Evolutionary conservation across 2,797 vertebrate genomes (phyloP).

Genomic region (Botia kubotai): DNA sequence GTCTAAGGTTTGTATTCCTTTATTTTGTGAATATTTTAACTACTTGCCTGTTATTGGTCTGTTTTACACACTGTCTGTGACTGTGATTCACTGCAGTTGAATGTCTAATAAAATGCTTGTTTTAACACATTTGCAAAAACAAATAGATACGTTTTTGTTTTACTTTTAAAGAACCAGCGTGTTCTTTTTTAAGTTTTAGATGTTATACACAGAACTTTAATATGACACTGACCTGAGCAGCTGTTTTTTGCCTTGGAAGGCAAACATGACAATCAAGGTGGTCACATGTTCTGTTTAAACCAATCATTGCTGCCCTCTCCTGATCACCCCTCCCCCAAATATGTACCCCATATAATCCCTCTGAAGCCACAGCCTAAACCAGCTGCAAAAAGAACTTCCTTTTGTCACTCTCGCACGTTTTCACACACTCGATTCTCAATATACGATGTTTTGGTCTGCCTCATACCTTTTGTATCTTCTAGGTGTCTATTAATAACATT

Average conservation of each 20-base stretch:
- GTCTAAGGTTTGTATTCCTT: not conserved
- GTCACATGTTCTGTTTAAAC: conserved; percentile 52
- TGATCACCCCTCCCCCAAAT: conserved; percentile 55
- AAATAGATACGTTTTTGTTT: not conserved
- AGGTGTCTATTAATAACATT: not conserved
- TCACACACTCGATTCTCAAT: not conserved
- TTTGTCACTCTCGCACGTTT: not conserved
- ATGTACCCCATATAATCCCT: conserved; percentile 45
- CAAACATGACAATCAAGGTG: conserved; percentile 51
- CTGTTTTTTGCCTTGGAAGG: conserved; percentile 56
- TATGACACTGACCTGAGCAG: conserved; percentile 49
- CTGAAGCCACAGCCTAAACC: conserved; percentile 45
- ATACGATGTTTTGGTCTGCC: not conserved
- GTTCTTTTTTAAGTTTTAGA: not conserved
- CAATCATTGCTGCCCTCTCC: conserved; percentile 38
- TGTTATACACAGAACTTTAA: not conserved
- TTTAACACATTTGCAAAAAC: conserved; percentile 1
- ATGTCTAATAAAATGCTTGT: conserved; percentile 18
- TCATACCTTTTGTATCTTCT: not conserved
- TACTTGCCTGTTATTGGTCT: conserved; percentile 2
- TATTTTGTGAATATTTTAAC: not conserved
- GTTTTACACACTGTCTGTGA: conserved; percentile 12
- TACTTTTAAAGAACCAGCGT: not conserved
- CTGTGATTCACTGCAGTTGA: not conserved
- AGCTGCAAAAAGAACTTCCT: conserved; percentile 37